phyloP scores from a whole-genome alignment of 53 echinoderm and acorn worm genomes.

The Paracentrotus lividus region DNA sequence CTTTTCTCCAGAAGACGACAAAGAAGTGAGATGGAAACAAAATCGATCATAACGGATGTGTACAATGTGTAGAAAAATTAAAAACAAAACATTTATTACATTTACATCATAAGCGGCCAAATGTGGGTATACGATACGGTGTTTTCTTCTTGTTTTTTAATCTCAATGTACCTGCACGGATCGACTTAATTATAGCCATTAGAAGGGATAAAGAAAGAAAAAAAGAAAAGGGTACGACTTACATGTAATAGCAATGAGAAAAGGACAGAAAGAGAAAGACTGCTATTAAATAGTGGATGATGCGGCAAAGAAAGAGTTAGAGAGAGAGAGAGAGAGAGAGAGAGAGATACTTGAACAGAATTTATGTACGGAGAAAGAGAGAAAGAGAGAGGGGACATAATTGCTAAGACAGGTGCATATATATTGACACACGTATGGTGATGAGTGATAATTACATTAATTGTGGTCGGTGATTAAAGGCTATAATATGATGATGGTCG shows the following conservation, averaged over 20 bases:
- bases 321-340: neutral
- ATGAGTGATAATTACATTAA: constrained; percentile 14
- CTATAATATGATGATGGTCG: constrained; percentile 19
- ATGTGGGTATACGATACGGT: too few species aligned
- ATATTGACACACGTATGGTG: constrained; percentile 6
- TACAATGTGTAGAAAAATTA: too few species aligned
- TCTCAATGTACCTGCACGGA: too few species aligned
- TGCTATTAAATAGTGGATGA: neutral
- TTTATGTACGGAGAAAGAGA: neutral
- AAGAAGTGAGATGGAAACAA: too few species aligned
- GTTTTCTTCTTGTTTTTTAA: too few species aligned
- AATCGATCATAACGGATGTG: too few species aligned
- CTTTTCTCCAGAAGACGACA: too few species aligned
- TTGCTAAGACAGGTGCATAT: constrained; percentile 2
- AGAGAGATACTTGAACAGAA: neutral
- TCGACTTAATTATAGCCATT: too few species aligned
- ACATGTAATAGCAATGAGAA: neutral
- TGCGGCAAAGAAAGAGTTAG: neutral
- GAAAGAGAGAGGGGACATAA: neutral
- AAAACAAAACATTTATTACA: too few species aligned
- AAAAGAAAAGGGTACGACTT: neutral
- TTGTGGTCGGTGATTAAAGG: constrained; percentile 32
- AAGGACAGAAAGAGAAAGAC: neutral
- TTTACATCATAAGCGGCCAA: too few species aligned
- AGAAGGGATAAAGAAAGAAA: too few species aligned